Percentiles rank a stretch among this genome's conserved stretches.
These are phyloP conservation scores for Odontocolon sp. DNA, from an alignment of 2,888 invertebrate species.

Conservation along the genomic window DNA sequence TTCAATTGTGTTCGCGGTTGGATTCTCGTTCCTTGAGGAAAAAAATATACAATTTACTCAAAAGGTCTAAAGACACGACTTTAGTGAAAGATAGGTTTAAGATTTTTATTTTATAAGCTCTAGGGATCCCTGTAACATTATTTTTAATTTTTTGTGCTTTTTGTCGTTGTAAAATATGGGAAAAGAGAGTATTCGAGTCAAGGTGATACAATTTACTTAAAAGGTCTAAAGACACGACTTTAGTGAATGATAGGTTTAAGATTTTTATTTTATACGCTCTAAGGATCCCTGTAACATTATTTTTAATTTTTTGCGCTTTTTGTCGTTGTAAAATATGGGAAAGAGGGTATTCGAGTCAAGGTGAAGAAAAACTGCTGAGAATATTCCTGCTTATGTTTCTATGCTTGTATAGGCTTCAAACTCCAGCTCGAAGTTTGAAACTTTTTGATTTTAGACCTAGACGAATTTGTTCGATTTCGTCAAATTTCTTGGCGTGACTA, in stretches of 20 bases:
- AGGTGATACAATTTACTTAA: slow-evolving; percentile 23
- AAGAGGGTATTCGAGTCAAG: too few relatives aligned
- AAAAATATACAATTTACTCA: slow-evolving; percentile 22
- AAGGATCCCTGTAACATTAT: background rate
- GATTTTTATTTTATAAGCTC: background rate
- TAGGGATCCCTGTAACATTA: background rate
- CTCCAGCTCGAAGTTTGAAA: background rate
- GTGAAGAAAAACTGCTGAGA: too few relatives aligned
- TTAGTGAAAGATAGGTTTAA: slow-evolving; percentile 1
- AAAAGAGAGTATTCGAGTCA: too few relatives aligned
- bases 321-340: too few relatives aligned
- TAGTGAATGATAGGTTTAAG: background rate
- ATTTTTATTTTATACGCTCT: background rate
- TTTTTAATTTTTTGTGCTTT: background rate
- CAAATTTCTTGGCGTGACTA: slow-evolving; percentile 6
- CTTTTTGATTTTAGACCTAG: background rate
- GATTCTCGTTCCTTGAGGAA: background rate
- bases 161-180: too few relatives aligned
- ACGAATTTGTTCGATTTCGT: background rate
- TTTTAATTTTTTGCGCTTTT: background rate
- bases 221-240: background rate
- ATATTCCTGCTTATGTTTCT: too few relatives aligned
- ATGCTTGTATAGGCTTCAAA: too few relatives aligned
- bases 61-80: background rate
- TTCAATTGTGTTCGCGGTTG: slow-evolving; percentile 51